Conservation (phyloP, 2,797 vertebrate genomes). For the Enteromius paludinosus region DNA sequence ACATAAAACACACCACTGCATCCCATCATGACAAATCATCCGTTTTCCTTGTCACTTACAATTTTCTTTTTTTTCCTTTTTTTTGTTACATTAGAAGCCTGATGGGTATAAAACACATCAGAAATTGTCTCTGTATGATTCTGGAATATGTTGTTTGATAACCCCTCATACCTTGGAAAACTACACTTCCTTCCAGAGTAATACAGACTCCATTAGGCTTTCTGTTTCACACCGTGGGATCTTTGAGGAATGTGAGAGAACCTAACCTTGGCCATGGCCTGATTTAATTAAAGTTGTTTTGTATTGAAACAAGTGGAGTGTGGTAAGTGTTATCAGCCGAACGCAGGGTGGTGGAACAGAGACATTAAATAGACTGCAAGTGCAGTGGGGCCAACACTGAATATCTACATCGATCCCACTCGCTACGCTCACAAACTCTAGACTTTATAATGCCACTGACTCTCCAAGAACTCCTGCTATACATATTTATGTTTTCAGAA, state of each 20-base stretch:
- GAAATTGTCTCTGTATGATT: neutral
- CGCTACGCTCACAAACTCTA: constrained; percentile 22
- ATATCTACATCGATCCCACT: constrained; percentile 26
- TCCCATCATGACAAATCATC: neutral
- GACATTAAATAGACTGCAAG: constrained; percentile 56
- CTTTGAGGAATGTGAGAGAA: constrained; percentile 45
- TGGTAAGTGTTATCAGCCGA: constrained; percentile 63
- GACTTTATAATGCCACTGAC: constrained; percentile 11
- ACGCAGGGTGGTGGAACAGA: constrained; percentile 56
- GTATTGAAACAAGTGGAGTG: constrained; percentile 59
- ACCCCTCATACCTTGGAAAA: neutral
- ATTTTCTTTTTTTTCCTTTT: neutral
- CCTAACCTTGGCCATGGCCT: constrained; percentile 48
- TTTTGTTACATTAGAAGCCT: neutral
- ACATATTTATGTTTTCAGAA: constrained; percentile 6
- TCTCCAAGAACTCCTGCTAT: neutral
- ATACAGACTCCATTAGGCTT: constrained; percentile 31
- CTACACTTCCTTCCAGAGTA: constrained; percentile 7
- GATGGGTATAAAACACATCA: neutral
- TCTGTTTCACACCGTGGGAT: constrained; percentile 27
- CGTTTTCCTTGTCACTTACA: neutral
- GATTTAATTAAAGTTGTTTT: constrained; percentile 59
- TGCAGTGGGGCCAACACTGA: constrained; percentile 37
- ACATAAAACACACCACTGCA: constrained; percentile 3
- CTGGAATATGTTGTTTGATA: constrained; percentile 19